phyloP scores from a whole-genome alignment of 2,888 invertebrate genomes.

The Rhopalosiphum nymphaeae region DNA sequence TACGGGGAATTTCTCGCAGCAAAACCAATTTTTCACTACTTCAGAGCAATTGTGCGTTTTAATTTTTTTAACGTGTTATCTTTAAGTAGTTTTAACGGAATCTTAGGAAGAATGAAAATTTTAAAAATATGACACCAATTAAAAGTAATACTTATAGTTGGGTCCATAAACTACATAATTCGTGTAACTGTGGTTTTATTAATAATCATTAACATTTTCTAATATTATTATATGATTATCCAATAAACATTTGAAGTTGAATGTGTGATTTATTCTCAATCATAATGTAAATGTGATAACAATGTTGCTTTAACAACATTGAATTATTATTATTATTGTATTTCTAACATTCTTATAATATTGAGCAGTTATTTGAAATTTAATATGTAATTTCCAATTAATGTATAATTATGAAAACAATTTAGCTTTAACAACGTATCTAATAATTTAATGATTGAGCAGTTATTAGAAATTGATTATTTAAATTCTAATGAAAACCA shows the following conservation, averaged over 20 bases:
- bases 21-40: not conserved
- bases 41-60: not conserved
- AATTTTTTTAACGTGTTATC: not conserved
- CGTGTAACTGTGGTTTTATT: not conserved
- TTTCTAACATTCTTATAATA: not conserved
- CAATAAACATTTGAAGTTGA: not conserved
- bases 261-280: not conserved
- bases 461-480: not conserved
- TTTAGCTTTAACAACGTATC: not conserved
- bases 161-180: too few species aligned
- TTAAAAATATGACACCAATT: not conserved
- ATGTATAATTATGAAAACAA: not conserved
- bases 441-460: not conserved
- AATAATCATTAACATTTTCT: not conserved
- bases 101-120: not conserved
- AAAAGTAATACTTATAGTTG: not conserved
- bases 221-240: not conserved
- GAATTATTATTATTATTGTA: not conserved
- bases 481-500: not conserved
- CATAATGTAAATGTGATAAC: not conserved
- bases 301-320: not conserved
- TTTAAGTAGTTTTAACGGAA: not conserved
- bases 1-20: not conserved
- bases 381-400: not conserved
- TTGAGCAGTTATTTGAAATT: not conserved